Percentiles rank a stretch among this genome's conserved stretches.
phyloP scores from a whole-genome alignment of 2,797 vertebrate genomes.

The Karalla daura region DNA sequence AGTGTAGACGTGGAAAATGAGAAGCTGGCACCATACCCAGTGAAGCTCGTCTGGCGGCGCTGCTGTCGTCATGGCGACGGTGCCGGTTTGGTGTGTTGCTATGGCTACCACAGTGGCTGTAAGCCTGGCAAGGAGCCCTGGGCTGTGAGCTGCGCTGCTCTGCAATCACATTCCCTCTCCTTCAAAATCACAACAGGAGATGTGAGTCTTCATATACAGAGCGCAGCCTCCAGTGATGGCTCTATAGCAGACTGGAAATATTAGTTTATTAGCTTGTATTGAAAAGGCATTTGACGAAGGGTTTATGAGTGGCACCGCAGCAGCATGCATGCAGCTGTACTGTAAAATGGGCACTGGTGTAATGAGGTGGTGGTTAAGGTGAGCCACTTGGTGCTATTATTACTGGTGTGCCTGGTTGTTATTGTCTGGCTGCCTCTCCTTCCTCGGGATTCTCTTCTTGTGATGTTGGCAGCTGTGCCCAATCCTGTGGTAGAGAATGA shows the following conservation, averaged over 20 bases:
- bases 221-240: too few species aligned
- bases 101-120: conserved; percentile 62
- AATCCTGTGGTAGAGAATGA: too few species aligned
- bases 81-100: conserved; percentile 53
- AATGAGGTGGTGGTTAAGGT: not conserved
- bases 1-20: conserved; percentile 76
- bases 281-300: too few species aligned
- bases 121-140: conserved; percentile 8
- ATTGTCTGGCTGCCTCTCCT: not conserved
- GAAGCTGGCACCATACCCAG: conserved; percentile 66
- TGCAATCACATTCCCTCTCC: not conserved
- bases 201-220: too few species aligned
- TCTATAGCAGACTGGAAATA: too few species aligned
- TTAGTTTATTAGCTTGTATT: too few species aligned
- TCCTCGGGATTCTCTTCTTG: not conserved
- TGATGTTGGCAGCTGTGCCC: not conserved
- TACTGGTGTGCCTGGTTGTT: not conserved
- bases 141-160: not conserved
- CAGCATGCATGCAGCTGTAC: not conserved
- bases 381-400: not conserved
- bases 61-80: conserved; percentile 54
- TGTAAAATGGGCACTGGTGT: not conserved
- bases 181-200: not conserved
- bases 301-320: too few species aligned
- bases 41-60: conserved; percentile 58